phyloP scores from a whole-genome alignment of 2,797 vertebrate genomes.

The Molossus molossus region DNA sequence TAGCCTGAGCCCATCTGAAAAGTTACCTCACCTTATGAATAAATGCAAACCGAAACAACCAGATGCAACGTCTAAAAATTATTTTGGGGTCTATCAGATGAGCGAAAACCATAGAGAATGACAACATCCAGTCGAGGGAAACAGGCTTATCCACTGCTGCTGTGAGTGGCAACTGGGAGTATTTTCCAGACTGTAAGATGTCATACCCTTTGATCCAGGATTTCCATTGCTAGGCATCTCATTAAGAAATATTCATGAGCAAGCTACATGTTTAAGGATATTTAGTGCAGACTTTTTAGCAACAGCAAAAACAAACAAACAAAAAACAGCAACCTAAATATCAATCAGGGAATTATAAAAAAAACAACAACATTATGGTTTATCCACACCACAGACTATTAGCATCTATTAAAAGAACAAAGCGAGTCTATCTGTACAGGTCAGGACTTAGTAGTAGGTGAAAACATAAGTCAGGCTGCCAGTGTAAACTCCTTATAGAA shows the following conservation, averaged over 20 bases:
- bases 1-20: not conserved
- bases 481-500: not conserved
- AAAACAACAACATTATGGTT: not conserved
- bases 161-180: not conserved
- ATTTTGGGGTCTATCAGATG: not conserved
- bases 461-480: not conserved
- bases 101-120: not conserved
- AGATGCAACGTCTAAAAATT: not conserved
- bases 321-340: not conserved
- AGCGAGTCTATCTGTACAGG: not conserved
- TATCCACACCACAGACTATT: not conserved
- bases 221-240: not conserved
- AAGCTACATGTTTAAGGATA: not conserved
- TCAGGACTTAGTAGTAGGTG: not conserved
- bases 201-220: not conserved
- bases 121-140: not conserved
- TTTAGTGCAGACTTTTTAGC: not conserved
- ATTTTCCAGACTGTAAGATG: not conserved
- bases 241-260: not conserved
- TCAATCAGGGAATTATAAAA: not conserved
- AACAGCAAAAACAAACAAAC: not conserved
- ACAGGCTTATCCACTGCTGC: not conserved
- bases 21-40: not conserved
- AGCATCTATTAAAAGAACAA: slow-evolving; percentile 25
- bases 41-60: not conserved